Evolutionary conservation across 2,113 vertebrate genomes (phyloP).

Genomic region (Leptodactylus fuscus): DNA sequence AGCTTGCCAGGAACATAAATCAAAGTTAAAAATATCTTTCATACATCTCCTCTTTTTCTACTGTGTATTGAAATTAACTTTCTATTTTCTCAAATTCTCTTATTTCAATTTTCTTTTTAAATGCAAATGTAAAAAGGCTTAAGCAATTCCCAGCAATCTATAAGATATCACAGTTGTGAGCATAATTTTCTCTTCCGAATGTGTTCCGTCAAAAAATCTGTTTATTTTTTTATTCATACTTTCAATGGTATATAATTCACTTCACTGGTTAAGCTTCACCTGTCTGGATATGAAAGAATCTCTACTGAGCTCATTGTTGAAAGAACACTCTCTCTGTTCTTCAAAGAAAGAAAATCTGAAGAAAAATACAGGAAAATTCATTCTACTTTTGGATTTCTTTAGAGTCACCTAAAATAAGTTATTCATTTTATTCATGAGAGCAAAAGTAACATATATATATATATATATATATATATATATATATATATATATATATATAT

Average conservation of each 20-base stretch:
- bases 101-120: constrained; percentile 60
- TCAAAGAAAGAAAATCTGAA: constrained; percentile 49
- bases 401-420: constrained; percentile 27
- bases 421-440: constrained; percentile 14
- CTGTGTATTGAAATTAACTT: constrained; percentile 60
- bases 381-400: constrained; percentile 26
- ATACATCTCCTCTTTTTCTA: constrained; percentile 56
- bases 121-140: constrained; percentile 59
- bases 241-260: constrained; percentile 53
- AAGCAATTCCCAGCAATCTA: constrained; percentile 57
- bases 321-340: constrained; percentile 51
- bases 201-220: constrained; percentile 48
- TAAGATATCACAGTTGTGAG: constrained; percentile 51
- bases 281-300: constrained; percentile 53
- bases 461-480: background rate
- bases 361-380: background rate
- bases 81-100: constrained; percentile 56
- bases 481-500: background rate
- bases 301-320: constrained; percentile 54
- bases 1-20: constrained; percentile 59
- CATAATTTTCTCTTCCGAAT: constrained; percentile 50
- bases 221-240: constrained; percentile 59
- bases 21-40: constrained; percentile 60
- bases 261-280: constrained; percentile 54
- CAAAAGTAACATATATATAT: too few relatives aligned